Evolutionary conservation across 2,888 invertebrate species (phyloP).

Genomic region (Phoenoteleia sp.): DNA sequence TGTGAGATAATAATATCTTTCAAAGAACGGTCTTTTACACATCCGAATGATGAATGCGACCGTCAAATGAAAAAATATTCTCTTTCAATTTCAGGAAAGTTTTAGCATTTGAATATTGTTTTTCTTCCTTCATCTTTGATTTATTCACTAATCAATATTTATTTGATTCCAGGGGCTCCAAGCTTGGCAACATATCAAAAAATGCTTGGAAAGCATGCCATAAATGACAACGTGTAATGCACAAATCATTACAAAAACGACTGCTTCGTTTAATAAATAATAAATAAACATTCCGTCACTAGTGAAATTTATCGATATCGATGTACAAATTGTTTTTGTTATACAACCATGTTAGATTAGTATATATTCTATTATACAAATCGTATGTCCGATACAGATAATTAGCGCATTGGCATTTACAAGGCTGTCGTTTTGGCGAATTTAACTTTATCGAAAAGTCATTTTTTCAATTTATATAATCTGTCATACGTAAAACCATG

Average conservation of each 20-base stretch:
- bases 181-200: constrained; percentile 92
- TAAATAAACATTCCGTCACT: constrained; percentile 82
- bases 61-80: no score
- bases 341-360: constrained; percentile 76
- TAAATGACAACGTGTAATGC: constrained; percentile 83
- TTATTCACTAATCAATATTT: background rate
- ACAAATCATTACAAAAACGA: constrained; percentile 83
- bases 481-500: no score
- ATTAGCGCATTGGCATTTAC: constrained; percentile 14
- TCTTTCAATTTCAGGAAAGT: no score
- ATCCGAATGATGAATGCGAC: no score
- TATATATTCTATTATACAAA: constrained; percentile 58
- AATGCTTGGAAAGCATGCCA: constrained; percentile 92
- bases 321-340: constrained; percentile 78
- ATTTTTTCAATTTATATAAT: background rate
- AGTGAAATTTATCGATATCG: constrained; percentile 71
- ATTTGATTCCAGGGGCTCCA: constrained; percentile 89
- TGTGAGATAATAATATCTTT: no score
- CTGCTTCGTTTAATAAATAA: constrained; percentile 79
- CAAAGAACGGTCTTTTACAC: no score
- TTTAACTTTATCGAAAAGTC: background rate
- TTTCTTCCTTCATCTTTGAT: no score
- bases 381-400: background rate
- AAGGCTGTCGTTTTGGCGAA: constrained; percentile 2
- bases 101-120: no score